Conservation (phyloP, 2,113 vertebrate genomes). For the Nothoprocta pentlandii region DNA sequence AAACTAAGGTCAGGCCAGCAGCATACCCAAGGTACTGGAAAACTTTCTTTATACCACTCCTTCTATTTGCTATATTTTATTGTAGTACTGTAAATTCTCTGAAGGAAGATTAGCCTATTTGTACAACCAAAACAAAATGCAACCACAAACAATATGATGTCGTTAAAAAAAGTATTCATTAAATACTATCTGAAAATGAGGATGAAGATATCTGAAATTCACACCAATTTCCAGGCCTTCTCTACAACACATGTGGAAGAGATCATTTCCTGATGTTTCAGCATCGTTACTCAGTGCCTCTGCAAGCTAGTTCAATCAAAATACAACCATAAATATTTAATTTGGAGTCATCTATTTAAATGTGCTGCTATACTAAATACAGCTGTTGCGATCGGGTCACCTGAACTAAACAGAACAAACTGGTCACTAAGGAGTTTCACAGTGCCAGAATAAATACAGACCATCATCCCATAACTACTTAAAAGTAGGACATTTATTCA, state of each 20-base stretch:
- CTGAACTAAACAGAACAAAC: slow-evolving; percentile 69
- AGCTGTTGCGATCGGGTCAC: slow-evolving; percentile 58
- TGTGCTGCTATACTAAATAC: slow-evolving; percentile 71
- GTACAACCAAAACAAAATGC: background rate
- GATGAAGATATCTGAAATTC: background rate
- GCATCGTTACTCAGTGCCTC: slow-evolving; percentile 20
- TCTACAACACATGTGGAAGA: background rate
- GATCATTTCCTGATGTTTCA: slow-evolving; percentile 50
- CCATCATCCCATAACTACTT: slow-evolving; percentile 54
- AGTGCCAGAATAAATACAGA: slow-evolving; percentile 68
- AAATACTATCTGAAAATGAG: background rate
- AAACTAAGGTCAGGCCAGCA: background rate
- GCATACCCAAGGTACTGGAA: background rate
- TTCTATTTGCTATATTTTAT: background rate
- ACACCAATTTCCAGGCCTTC: background rate
- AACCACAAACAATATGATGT: background rate
- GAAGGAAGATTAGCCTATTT: background rate
- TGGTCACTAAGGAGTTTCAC: slow-evolving; percentile 33
- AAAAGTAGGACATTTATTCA: slow-evolving; percentile 30
- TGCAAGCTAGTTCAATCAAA: slow-evolving; percentile 59
- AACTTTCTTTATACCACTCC: background rate
- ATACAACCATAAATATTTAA: slow-evolving; percentile 75
- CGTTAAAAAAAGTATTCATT: background rate
- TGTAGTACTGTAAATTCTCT: background rate
- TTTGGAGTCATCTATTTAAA: slow-evolving; percentile 65